These are phyloP conservation scores for Timema cristinae DNA, from an alignment of 2,888 invertebrate species.

Conservation along the genomic window DNA sequence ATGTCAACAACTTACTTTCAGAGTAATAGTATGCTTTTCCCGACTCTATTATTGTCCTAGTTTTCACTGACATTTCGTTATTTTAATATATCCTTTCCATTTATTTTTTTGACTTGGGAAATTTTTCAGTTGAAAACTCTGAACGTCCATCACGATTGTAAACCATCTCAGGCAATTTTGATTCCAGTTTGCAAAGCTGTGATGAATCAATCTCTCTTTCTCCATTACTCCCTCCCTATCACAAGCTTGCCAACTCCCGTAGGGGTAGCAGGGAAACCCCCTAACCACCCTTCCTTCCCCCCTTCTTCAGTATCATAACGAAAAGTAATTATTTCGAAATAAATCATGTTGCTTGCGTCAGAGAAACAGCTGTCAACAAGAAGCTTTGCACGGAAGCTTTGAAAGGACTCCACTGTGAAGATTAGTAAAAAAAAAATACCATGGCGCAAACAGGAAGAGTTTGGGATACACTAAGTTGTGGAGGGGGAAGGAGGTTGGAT, in stretches of 20 bases:
- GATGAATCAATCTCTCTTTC: slow-evolving; percentile 21
- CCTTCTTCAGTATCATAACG: slow-evolving; percentile 28
- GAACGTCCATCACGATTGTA: too few relatives aligned
- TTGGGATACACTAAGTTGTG: too few relatives aligned
- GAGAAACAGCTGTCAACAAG: slow-evolving; percentile 35
- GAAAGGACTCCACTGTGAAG: slow-evolving; percentile 1
- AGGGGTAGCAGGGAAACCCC: slow-evolving; percentile 8
- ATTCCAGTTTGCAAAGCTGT: neutral
- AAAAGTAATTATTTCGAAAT: slow-evolving; percentile 46
- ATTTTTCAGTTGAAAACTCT: too few relatives aligned
- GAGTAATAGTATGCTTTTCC: too few relatives aligned
- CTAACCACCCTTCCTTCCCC: slow-evolving; percentile 9
- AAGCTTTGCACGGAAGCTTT: neutral
- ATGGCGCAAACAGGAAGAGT: neutral
- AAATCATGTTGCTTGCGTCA: slow-evolving; percentile 41
- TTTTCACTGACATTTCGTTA: too few relatives aligned
- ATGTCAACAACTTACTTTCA: too few relatives aligned
- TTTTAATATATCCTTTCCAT: too few relatives aligned
- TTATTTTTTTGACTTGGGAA: too few relatives aligned
- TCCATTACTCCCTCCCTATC: neutral
- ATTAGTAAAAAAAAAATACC: neutral
- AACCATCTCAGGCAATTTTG: too few relatives aligned
- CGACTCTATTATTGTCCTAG: too few relatives aligned
- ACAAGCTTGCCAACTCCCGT: slow-evolving; percentile 9
- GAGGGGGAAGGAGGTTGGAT: too few relatives aligned